Conservation (phyloP, 1,140 invertebrate genomes). For the Dermatophagoides farinae region DNA sequence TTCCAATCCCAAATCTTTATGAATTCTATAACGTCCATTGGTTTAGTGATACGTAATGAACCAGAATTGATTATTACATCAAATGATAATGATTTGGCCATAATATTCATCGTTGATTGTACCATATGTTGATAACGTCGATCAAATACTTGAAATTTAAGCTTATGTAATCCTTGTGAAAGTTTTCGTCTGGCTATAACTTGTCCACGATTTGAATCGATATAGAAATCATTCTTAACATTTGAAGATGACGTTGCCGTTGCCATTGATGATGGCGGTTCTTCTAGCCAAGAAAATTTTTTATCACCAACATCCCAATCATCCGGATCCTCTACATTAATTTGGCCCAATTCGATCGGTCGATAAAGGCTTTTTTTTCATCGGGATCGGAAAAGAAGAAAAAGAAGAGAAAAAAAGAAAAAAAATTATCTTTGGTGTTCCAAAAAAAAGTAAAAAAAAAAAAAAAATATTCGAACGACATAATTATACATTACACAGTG, state of each 20-base stretch:
- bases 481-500: no score
- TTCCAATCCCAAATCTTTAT: conserved; percentile 75
- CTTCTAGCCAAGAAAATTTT: conserved; percentile 71
- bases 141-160: conserved; percentile 80
- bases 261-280: conserved; percentile 22
- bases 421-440: not conserved
- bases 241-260: conserved; percentile 41
- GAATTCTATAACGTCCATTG: conserved; percentile 36
- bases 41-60: conserved; percentile 40
- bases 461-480: no score
- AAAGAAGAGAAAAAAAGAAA: not conserved
- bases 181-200: conserved; percentile 68
- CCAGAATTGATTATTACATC: conserved; percentile 86
- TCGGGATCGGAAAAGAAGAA: not conserved
- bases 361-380: not conserved
- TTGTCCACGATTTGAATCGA: conserved; percentile 78
- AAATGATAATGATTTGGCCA: conserved; percentile 73
- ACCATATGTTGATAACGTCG: conserved; percentile 77
- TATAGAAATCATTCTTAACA: conserved; percentile 34
- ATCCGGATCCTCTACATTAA: conserved; percentile 86
- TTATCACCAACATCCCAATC: conserved; percentile 95
- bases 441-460: not conserved
- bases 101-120: conserved; percentile 73
- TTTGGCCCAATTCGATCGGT: conserved; percentile 46
- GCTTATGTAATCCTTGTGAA: conserved; percentile 51